A percentile compares a stretch with the other conserved stretches of the same genome.
Conservation (phyloP, 2,797 vertebrate species). For the Anguilla marmorata region DNA sequence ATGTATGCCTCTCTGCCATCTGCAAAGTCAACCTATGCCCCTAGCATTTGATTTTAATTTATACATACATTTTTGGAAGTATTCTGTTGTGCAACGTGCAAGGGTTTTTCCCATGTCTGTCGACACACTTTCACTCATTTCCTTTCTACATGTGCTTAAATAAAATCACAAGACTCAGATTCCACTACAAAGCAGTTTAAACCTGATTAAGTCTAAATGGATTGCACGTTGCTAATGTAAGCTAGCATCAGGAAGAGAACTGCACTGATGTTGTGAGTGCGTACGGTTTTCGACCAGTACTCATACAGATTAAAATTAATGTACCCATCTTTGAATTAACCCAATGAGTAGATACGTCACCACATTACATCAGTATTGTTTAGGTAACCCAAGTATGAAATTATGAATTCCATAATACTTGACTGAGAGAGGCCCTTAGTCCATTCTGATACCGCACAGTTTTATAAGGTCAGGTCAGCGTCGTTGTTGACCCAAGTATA, state of each 20-base stretch:
- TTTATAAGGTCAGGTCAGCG: not conserved
- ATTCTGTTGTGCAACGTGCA: not conserved
- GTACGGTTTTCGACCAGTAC: not conserved
- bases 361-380: not conserved
- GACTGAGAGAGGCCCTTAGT: too few species aligned
- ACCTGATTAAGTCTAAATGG: constrained; percentile 2
- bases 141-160: not conserved
- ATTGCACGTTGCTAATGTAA: not conserved
- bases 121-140: not conserved
- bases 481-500: not conserved
- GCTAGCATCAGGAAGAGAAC: not conserved
- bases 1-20: not conserved
- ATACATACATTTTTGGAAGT: not conserved
- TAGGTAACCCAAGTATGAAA: not conserved
- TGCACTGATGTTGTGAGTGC: not conserved
- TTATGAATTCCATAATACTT: not conserved
- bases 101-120: not conserved
- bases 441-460: not conserved
- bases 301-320: not conserved
- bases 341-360: not conserved
- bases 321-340: not conserved
- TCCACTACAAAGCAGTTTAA: not conserved
- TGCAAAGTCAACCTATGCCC: not conserved
- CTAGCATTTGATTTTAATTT: not conserved
- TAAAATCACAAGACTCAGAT: not conserved